Base-by-base conservation (phyloP, 2,797 vertebrate species). In the Malurus leucopterus region DNA sequence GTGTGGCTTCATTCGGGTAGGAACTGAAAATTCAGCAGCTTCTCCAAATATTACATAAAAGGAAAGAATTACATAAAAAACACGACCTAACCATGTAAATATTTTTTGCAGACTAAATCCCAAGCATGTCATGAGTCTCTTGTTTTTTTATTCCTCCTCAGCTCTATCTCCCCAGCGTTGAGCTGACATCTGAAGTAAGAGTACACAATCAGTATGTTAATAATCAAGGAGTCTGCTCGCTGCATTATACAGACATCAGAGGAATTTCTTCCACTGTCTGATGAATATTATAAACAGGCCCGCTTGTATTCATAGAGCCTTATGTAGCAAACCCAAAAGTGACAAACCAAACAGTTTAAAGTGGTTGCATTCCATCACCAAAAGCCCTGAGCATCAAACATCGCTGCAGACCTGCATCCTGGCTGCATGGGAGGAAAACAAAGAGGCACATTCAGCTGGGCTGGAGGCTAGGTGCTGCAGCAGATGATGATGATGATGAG, bases 181-280 rank as follows among this genome's bases (percentile, higher is more conserved):
- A 94, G 87, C 86, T 89, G 72, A 92, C 89, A 93, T 91, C 88
- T 95, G 92, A 95, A 95, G 91, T 59, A 68, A 62, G 93, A 93
- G 94, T 41, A 88, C 87, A 95, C 83, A 92, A 95, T 90, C 94
- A 80, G 86, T 81, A 95, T 95, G 95, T 95, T 93, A 95, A 94
- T 94, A 95, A 96, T 95, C 89, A 84, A 47, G 64, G 89, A 89
- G 92, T 93, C 85, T 93, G 80, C 88, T 63, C 3, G 3, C 38
- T 71, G 78, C 41, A 38, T 90, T 81, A 78, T 73, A 63, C 88
- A 90, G 94, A 95, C 94, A 93, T 93, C 82, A 89, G 95, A 94
- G 92, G 84, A 92, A 77, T 92, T 91, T 95, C 93, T 94, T 94
- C 86, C 47, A 68, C 91, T 92, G 91, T 94, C 93, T 84, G 22